Evolutionary conservation across 64 coral and sea anemone species (phyloP).

Genomic region (Stichodactyla mertensii): DNA sequence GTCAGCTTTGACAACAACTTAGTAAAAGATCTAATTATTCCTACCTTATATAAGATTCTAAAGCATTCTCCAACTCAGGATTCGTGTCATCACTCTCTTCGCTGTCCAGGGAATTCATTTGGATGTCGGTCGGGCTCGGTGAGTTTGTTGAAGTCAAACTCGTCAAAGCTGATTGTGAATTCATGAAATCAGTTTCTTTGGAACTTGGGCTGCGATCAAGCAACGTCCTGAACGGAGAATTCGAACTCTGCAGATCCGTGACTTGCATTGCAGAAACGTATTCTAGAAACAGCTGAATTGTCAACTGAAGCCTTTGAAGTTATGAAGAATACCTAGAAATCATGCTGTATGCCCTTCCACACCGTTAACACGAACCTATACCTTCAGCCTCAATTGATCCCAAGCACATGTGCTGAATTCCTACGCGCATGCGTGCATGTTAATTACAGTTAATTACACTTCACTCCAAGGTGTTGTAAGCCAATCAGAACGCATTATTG

Average conservation of each 20-base stretch:
- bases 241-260: neutral
- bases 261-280: conserved; percentile 6
- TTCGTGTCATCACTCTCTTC: conserved; percentile 50
- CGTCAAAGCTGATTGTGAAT: neutral
- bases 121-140: neutral
- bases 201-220: conserved; percentile 16
- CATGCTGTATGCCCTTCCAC: neutral
- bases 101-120: conserved; percentile 19
- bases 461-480: conserved; percentile 10
- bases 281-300: neutral
- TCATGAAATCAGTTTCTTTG: conserved; percentile 4
- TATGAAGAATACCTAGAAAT: neutral
- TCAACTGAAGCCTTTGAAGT: neutral
- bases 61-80: conserved; percentile 42
- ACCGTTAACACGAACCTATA: conserved; percentile 13
- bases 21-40: neutral
- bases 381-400: conserved; percentile 29
- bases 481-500: neutral
- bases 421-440: conserved; percentile 26
- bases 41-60: conserved; percentile 50
- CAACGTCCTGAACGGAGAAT: neutral
- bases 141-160: neutral
- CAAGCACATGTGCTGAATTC: conserved; percentile 27
- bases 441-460: conserved; percentile 13
- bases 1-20: neutral